Base-by-base conservation (phyloP, 2,888 invertebrate species). In the Synanthedon andrenaeformis region DNA sequence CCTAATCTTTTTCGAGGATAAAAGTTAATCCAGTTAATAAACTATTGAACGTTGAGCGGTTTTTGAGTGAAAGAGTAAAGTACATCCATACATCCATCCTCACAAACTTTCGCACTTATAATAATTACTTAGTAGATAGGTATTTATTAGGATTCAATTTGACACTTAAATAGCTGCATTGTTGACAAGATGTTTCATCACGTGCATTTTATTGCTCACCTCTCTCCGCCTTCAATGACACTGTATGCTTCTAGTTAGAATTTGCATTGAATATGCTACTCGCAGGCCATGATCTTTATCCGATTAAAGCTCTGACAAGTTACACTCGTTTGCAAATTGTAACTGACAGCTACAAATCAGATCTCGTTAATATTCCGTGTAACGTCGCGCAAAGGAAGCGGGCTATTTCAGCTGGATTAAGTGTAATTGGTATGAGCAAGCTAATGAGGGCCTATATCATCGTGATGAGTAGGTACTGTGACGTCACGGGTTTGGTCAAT, bases 261-360 rank as follows among this genome's bases (percentile, higher is more conserved):
- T 83, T 82, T 81, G 75, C 77, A 81, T 82, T 81, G 76, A 81
- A 81, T 82, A 74, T 70, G 71, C 67, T 61, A 67, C 64, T 66
- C 60, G 67, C 62, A 62, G 70, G 68, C 71, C 72, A 57, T 69
- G 81, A 83, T 83, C 76, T 76, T 74, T 82, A 83, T 83, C 82
- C 62, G 64, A 55, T 63, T 62, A 60, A 63, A 73, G 64, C 73
- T 69, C 73, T 72, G 76, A 75, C 76, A 74, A 74, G 76, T 75
- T 74, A 73, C 78, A 80, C 76, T 79, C 74, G 79, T 79, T 82
- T 79, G 78, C 79, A 82, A 82, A 84, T 82, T 82, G 76, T 71
- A 76, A 76, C 73, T 74, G 80, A 76, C 82, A 74, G 72, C 69
- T 69, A 70, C 73, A 73, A 79, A 78, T 80, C 75, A 70, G 67